Conservation (phyloP, 2,113 vertebrate genomes). For the Cranoglanis bouderius region DNA sequence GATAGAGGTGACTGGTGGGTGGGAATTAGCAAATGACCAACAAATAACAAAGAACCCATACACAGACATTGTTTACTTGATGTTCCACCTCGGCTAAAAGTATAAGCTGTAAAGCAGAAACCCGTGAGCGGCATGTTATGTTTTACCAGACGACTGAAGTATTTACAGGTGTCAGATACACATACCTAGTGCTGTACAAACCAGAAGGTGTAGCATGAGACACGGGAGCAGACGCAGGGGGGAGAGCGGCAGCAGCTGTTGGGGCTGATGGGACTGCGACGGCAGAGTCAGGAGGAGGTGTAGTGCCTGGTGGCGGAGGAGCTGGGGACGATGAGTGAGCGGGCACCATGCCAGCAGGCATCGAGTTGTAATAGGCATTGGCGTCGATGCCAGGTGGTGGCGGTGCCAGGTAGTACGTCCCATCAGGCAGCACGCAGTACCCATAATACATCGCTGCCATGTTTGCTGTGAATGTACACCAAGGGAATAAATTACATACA, state of each 20-base stretch:
- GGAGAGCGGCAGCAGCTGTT: constrained; percentile 59
- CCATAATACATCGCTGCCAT: constrained; percentile 90
- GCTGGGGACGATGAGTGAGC: constrained; percentile 65
- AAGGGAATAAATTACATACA: not conserved
- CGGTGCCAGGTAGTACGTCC: constrained; percentile 89
- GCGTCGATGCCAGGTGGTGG: constrained; percentile 90
- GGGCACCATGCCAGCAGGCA: constrained; percentile 78
- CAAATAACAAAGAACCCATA: not conserved
- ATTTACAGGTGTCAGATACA: not conserved
- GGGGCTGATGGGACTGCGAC: constrained; percentile 65
- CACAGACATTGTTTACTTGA: not conserved
- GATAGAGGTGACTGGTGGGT: not conserved
- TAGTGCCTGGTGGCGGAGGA: constrained; percentile 74
- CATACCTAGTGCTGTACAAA: constrained; percentile 63
- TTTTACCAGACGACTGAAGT: not conserved
- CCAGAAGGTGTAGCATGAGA: constrained; percentile 25
- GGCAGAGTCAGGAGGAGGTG: constrained; percentile 73
- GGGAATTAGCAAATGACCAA: not conserved
- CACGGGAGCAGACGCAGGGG: not conserved
- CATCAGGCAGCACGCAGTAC: constrained; percentile 96
- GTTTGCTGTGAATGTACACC: constrained; percentile 66
- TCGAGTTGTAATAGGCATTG: constrained; percentile 79
- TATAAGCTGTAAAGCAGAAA: not conserved
- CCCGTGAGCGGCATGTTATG: not conserved
- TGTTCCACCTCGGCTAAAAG: not conserved